Evolutionary conservation across 2,113 vertebrate species (phyloP).

Genomic region (Scartelaos histophorus): DNA sequence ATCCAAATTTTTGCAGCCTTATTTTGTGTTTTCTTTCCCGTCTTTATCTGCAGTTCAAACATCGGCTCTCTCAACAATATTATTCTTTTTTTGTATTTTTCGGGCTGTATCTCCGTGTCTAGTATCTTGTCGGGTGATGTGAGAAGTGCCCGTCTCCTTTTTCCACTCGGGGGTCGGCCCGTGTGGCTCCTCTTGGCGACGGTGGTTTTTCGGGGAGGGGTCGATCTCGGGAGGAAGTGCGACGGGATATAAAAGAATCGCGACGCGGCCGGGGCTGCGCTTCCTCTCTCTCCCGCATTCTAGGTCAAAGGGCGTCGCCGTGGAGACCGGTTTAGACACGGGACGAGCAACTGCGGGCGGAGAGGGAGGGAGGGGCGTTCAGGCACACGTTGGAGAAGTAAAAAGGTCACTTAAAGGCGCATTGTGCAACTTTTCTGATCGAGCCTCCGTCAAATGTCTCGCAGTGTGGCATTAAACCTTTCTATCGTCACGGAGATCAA

Average conservation of each 20-base stretch:
- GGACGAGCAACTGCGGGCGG: slow-evolving; percentile 34
- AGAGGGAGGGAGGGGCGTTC: background rate
- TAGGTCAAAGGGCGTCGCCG: slow-evolving; percentile 75
- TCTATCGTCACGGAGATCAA: too few species aligned
- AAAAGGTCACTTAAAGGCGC: background rate
- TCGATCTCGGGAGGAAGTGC: slow-evolving; percentile 56
- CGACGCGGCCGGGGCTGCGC: slow-evolving; percentile 47
- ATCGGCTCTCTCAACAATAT: too few species aligned
- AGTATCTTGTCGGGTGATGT: too few species aligned
- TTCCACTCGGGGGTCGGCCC: background rate
- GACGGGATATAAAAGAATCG: slow-evolving; percentile 51
- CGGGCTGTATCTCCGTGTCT: too few species aligned
- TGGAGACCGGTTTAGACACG: slow-evolving; percentile 74
- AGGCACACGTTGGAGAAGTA: background rate
- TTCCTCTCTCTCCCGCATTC: slow-evolving; percentile 66
- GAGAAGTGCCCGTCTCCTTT: background rate
- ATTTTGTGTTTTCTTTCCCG: too few species aligned
- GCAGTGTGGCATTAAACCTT: too few species aligned
- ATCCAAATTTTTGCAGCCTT: too few species aligned
- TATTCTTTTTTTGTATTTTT: too few species aligned
- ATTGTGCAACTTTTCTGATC: background rate
- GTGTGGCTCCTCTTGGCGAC: slow-evolving; percentile 15
- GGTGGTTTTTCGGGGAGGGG: background rate
- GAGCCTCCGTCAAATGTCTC: too few species aligned
- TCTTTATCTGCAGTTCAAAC: too few species aligned